Evolutionary conservation across 1,140 invertebrate species (phyloP), one percentile per base, ranked within the genome.

Genomic region (Oscheius sp.): DNA sequence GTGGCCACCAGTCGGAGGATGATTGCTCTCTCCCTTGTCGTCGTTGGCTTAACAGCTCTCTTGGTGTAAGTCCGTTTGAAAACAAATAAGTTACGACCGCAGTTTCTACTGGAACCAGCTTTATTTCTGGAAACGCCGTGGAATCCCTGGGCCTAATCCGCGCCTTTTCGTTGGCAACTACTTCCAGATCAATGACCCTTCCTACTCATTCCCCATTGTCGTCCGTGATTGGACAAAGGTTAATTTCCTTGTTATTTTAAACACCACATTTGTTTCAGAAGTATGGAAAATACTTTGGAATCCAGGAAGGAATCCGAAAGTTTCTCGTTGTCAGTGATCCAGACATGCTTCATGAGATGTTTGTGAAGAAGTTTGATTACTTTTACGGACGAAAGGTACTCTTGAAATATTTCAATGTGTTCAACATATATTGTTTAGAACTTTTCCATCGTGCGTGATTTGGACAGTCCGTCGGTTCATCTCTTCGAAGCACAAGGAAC

Each of bases 351-450:
- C 73, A 85, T 18, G 84, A 87, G 73, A 80, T 87, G 15, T 84
- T 87, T 49, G 78, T 85, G 20, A 86, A 86, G 73, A 85, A 87
- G 73, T 87, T 87, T 77, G 84, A 85, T 36, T 80, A 80, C 69
- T 87, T 87, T 76, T 84, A 86, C 70, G 84, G 82, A 31, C 70
- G 86, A 80, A 86, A 85, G 38, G 32, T 4, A 77, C 10, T 20
- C n/a, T n/a, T n/a, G 28, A 77, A 10, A 62, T 3, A 15, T 32
- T 2, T 35, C n/a, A 1, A 18, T 31, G 29, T 26, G n/a, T 29
- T 31, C 32, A 35, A 68, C 32, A 73, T 13, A 23, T 13, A 23
- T 78, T 35, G 13, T 31, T 26, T 45, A 67, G 23, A 29, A 23
- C 10, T 38, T 80, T n/a, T 36, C 64, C 15, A 79, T 79, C 7